Evolutionary conservation across 2,797 vertebrate genomes (phyloP), one percentile per base, ranked within the genome.

Genomic region (Champsocephalus esox): DNA sequence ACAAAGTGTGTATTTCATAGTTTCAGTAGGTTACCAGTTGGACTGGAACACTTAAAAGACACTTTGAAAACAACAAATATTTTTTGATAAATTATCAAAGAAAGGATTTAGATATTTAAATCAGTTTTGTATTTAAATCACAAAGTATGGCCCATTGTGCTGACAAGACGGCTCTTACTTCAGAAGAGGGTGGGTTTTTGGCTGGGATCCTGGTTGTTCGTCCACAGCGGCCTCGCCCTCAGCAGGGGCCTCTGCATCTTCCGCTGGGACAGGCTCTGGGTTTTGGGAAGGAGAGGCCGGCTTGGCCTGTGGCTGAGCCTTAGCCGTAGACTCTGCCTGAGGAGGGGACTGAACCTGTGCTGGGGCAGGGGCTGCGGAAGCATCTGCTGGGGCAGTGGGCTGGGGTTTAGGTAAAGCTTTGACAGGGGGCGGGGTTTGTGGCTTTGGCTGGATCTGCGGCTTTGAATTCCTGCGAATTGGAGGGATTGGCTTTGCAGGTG

Each of bases 111-210:
- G 10, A 66, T 54, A 38, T 60, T 45, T 59, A 51, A 7, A 38
- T 38, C 34, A 38, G 34, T 55, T 52, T 19, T 34, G 24, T 32
- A 17, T 21, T 12, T 38, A 64, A 24, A 57, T 57, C 12, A 58
- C 49, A 66, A 68, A 24, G 19, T 19, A 44, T 50, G 56, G 60
- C 46, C 76, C 56, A 38, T 24, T 84, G 73, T n/a, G 55, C 75
- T 63, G 77, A 86, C 79, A 59, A 82, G 61, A 41, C 41, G 55
- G 86, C 79, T 94, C 97, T 99, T 99, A 99, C 98, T 99, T 99
- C 78, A 99, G 95, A 73, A 98, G 96, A 65, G 98, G 98, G 82
- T 99, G 98, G 80, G 95, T 92, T 94, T 97, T 97, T 89, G 96
- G 96, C 77, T 96, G 96, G 0, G 92, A 80, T 52, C 90, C 89